A percentile compares a stretch with the other conserved stretches of the same genome.
These are phyloP conservation scores for Aplidium turbinatum DNA, from an alignment of 23 tunicate genomes.

Conservation along the genomic window DNA sequence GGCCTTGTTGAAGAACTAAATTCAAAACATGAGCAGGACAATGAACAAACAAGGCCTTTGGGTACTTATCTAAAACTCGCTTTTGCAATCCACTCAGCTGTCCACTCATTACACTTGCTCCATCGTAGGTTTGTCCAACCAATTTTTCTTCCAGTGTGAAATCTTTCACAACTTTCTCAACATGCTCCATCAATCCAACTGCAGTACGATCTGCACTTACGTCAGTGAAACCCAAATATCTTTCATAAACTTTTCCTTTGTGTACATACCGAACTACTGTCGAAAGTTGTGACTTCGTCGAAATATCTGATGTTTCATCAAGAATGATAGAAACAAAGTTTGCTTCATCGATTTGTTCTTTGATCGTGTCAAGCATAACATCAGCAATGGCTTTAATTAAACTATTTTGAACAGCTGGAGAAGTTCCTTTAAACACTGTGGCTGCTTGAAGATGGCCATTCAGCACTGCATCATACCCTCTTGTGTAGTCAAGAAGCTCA, in stretches of 20 bases:
- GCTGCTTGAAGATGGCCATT: slow-evolving; percentile 1
- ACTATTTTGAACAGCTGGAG: slow-evolving; percentile 8
- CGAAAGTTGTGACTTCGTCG: neutral
- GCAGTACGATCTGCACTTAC: slow-evolving; percentile 5
- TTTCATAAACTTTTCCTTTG: neutral
- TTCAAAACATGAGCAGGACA: slow-evolving; percentile 1
- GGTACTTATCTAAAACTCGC: neutral
- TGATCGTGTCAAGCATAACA: too few species aligned
- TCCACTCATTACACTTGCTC: slow-evolving; percentile 15
- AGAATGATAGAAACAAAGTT: neutral
- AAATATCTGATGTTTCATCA: slow-evolving; percentile 2
- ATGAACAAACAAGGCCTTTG: slow-evolving; percentile 4
- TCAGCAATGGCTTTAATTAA: neutral
- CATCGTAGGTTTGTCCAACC: slow-evolving; percentile 14
- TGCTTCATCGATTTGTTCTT: neutral
- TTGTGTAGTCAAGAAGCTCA: slow-evolving; percentile 10
- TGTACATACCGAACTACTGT: neutral
- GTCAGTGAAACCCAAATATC: slow-evolving; percentile 2
- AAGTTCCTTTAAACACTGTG: slow-evolving; percentile 1
- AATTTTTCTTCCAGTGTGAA: neutral
- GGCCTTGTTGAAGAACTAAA: slow-evolving; percentile 2
- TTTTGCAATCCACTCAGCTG: slow-evolving; percentile 6
- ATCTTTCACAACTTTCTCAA: neutral
- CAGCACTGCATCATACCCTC: slow-evolving; percentile 5
- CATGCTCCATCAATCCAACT: slow-evolving; percentile 6